Percentiles rank a stretch among this genome's conserved stretches.
Conservation (phyloP, 2,113 vertebrate species). For the Centropristis striata region DNA sequence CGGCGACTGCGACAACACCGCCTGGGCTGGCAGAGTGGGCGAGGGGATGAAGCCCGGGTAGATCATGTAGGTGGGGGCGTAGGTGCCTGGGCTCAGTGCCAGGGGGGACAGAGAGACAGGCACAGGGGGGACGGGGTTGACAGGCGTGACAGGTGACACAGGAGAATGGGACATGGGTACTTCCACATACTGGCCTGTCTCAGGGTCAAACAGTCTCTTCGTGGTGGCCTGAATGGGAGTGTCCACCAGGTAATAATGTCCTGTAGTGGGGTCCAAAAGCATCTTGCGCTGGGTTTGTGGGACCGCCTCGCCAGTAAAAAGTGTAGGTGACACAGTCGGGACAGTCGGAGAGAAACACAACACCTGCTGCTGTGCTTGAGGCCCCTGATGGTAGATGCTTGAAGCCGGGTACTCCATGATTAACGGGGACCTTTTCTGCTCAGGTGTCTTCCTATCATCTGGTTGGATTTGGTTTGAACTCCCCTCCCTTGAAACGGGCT, state of each 20-base stretch:
- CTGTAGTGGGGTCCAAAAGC: conserved; percentile 94
- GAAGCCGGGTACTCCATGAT: conserved; percentile 77
- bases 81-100: conserved; percentile 72
- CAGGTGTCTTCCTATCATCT: conserved; percentile 60
- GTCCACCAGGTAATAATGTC: conserved; percentile 96
- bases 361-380: conserved; percentile 80
- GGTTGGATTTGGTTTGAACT: conserved; percentile 44
- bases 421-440: conserved; percentile 70
- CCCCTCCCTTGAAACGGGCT: conserved; percentile 30
- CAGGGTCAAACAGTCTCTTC: conserved; percentile 93
- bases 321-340: conserved; percentile 66
- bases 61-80: conserved; percentile 90
- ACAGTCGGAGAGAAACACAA: conserved; percentile 87
- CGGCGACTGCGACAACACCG: conserved; percentile 59
- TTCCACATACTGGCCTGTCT: conserved; percentile 97
- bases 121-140: conserved; percentile 79
- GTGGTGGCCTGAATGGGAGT: conserved; percentile 89
- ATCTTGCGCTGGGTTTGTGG: conserved; percentile 92
- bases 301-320: conserved; percentile 56
- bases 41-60: conserved; percentile 91
- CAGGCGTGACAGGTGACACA: conserved; percentile 69
- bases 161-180: conserved; percentile 88
- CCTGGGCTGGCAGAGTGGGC: conserved; percentile 78
- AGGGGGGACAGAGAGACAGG: conserved; percentile 80
- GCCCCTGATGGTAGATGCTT: conserved; percentile 83